These are phyloP conservation scores for Delia radicum DNA, from an alignment of 1,140 invertebrate genomes.

Conservation along the genomic window DNA sequence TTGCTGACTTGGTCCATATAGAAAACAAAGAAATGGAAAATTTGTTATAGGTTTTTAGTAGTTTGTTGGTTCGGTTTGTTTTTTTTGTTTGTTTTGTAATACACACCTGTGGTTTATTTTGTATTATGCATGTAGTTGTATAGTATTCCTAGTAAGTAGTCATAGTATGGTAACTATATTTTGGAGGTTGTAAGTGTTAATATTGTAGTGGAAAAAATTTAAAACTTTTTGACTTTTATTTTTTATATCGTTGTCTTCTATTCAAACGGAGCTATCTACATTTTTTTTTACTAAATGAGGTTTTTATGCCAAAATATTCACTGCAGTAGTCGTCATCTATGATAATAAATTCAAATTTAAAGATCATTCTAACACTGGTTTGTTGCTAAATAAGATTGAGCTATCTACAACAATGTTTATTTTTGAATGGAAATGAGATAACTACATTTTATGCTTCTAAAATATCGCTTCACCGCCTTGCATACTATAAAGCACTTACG, in stretches of 20 bases:
- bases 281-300: neutral
- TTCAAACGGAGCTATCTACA: neutral
- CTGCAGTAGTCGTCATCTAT: too few relatives aligned
- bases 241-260: neutral
- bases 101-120: neutral
- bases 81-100: neutral
- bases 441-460: too few relatives aligned
- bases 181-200: neutral
- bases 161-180: neutral
- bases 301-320: too few relatives aligned
- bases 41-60: neutral
- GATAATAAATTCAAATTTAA: too few relatives aligned
- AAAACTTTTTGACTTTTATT: neutral
- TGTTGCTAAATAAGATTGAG: too few relatives aligned
- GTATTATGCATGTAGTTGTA: neutral
- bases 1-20: neutral
- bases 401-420: too few relatives aligned
- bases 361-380: too few relatives aligned
- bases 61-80: neutral
- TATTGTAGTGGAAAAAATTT: slow-evolving; percentile 8
- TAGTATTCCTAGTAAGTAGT: too few relatives aligned
- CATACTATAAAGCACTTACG: too few relatives aligned
- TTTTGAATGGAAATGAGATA: too few relatives aligned
- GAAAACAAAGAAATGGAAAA: neutral
- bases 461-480: too few relatives aligned